Base-by-base conservation (phyloP, 2,888 invertebrate species). In the Idaea straminata region DNA sequence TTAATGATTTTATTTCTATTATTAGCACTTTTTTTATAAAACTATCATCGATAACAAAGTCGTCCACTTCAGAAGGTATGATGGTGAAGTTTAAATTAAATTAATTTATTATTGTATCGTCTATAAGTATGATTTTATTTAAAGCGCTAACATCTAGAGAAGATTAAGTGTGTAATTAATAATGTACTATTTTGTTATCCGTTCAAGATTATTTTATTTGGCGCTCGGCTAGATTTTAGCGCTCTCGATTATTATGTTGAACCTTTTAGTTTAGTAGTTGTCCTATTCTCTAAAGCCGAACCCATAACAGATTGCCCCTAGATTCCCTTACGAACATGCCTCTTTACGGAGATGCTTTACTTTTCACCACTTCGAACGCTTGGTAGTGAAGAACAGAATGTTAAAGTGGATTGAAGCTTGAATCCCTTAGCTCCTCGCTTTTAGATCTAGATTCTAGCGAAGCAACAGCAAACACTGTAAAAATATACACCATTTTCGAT, bases 251-350 rank as follows among this genome's bases (percentile, higher is more conserved):
- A 70, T 77, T 76, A 72, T 76, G 75, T 81, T 82, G 80, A 78
- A 73, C 82, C 79, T 79, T 75, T 79, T 77, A 82, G 75, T 72
- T 82, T 88, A 89, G 89, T 80, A 83, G 87, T 90, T 85, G 83
- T 84, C 90, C 89, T 88, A 86, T 86, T 90, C 90, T 91, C 90
- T 92, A 79, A 89, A 91, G 91, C 92, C 92, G 92, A 92, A 92
- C 92, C 92, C 91, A 80, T 89, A 90, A 90, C 90, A 88, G 84
- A 82, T 78, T 83, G 82, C 81, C 83, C 77, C 81, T 77, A 66
- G 77, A 78, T 73, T 82, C 82, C 82, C 77, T 79, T 77, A 78
- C 81, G 81, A 77, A 82, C 77, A 81, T 81, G 82, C 85, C 63
- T 83, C 68, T 78, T 47, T 47, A 80, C 77, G 82, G 86, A 82